Conservation (phyloP, 2,888 invertebrate species). For the Lasioglossum figueresi region DNA sequence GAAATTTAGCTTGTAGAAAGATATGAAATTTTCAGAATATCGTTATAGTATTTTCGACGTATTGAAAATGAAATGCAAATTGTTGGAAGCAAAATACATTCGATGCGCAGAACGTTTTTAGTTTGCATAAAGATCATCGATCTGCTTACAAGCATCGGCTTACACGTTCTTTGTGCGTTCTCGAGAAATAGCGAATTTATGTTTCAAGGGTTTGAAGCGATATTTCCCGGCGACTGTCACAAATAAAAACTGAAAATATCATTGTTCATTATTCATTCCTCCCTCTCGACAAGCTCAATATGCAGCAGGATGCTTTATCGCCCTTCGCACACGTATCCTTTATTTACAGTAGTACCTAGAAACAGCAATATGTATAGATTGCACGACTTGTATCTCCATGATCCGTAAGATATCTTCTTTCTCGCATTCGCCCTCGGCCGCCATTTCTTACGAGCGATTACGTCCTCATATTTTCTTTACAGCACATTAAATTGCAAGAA, state of each 20-base stretch:
- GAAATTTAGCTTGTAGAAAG: background rate
- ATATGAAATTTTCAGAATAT: background rate
- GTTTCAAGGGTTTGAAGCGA: background rate
- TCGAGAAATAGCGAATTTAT: background rate
- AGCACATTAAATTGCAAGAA: background rate
- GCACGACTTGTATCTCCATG: conserved; percentile 16
- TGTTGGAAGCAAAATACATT: background rate
- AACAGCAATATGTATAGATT: conserved; percentile 13
- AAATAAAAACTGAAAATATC: background rate
- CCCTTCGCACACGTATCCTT: background rate
- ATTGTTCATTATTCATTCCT: background rate
- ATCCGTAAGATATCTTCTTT: conserved; percentile 14
- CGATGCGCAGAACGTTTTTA: background rate
- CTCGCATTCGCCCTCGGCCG: background rate
- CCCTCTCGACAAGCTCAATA: background rate
- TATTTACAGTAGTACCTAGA: conserved; percentile 8
- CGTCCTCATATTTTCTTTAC: conserved; percentile 10
- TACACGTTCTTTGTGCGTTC: background rate
- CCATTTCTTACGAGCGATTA: conserved; percentile 28
- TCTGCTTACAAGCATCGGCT: background rate
- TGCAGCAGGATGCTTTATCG: conserved; percentile 6
- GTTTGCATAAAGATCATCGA: background rate
- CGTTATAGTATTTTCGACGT: background rate
- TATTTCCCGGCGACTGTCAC: background rate
- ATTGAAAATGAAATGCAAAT: background rate